Conservation (phyloP, 1,140 invertebrate genomes). For the Drosophila santomea region DNA sequence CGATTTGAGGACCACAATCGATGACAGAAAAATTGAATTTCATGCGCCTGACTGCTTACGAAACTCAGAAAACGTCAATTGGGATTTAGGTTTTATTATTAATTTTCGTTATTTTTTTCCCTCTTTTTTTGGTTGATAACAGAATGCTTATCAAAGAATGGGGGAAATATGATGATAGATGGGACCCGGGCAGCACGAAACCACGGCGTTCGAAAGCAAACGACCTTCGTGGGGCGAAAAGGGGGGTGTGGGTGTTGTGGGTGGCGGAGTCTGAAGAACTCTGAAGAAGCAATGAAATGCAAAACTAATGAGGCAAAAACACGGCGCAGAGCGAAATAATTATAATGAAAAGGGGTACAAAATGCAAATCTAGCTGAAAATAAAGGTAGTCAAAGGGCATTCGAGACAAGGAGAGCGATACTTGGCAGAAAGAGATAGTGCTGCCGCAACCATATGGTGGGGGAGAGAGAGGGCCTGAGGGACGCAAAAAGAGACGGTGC, state of each 20-base stretch:
- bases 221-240: conserved; percentile 12
- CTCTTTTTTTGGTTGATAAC: conserved; percentile 19
- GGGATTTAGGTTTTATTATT: conserved; percentile 33
- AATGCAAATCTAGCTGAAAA: conserved; percentile 24
- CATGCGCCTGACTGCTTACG: conserved; percentile 17
- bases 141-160: background rate
- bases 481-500: conserved; percentile 6
- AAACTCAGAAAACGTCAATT: conserved; percentile 26
- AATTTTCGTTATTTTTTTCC: conserved; percentile 14
- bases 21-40: conserved; percentile 16
- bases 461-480: conserved; percentile 11
- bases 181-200: conserved; percentile 2
- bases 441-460: conserved; percentile 8
- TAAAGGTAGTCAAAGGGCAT: conserved; percentile 24
- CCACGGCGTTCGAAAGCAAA: conserved; percentile 9
- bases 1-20: conserved; percentile 15
- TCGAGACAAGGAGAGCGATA: background rate
- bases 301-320: conserved; percentile 21
- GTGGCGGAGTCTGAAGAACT: background rate
- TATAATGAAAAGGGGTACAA: conserved; percentile 23
- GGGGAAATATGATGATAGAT: conserved; percentile 23
- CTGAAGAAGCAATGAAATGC: background rate
- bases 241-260: background rate
- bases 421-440: conserved; percentile 8
- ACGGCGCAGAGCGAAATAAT: conserved; percentile 6